Evolutionary conservation across 2,888 invertebrate species (phyloP).

Genomic region (Mamestra brassicae): DNA sequence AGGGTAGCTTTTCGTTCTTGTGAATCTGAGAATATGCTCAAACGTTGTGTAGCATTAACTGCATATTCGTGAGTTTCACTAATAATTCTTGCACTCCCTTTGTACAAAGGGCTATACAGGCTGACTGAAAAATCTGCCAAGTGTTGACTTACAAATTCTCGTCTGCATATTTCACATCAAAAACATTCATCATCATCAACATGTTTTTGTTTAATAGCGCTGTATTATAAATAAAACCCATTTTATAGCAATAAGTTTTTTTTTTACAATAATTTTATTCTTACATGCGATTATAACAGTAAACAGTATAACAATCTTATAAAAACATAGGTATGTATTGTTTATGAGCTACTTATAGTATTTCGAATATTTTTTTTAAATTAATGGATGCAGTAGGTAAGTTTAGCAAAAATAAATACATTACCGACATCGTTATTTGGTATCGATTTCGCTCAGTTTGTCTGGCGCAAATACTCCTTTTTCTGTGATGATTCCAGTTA

Average conservation of each 20-base stretch:
- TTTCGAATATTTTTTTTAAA: conserved; percentile 56
- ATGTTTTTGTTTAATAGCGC: too few species aligned
- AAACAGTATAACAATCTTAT: conserved; percentile 69
- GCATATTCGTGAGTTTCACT: too few species aligned
- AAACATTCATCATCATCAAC: too few species aligned
- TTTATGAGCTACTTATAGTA: conserved; percentile 60
- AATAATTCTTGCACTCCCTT: too few species aligned
- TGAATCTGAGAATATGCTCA: too few species aligned
- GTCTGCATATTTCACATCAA: too few species aligned
- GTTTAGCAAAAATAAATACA: conserved; percentile 47
- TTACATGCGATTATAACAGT: conserved; percentile 69
- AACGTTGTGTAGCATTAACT: too few species aligned
- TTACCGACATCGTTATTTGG: conserved; percentile 60
- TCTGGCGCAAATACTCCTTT: conserved; percentile 95
- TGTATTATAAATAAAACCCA: conserved; percentile 5
- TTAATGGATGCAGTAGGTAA: conserved; percentile 53
- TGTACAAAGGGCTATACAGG: not conserved
- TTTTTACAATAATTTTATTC: conserved; percentile 67
- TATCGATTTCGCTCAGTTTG: conserved; percentile 78
- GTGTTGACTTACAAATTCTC: not conserved
- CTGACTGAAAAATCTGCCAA: not conserved
- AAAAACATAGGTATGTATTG: conserved; percentile 65
- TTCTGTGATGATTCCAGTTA: conserved; percentile 98
- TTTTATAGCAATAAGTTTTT: conserved; percentile 12
- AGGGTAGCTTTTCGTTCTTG: too few species aligned